Evolutionary conservation across 2,113 vertebrate species (phyloP).

Genomic region (Eidolon helvum): DNA sequence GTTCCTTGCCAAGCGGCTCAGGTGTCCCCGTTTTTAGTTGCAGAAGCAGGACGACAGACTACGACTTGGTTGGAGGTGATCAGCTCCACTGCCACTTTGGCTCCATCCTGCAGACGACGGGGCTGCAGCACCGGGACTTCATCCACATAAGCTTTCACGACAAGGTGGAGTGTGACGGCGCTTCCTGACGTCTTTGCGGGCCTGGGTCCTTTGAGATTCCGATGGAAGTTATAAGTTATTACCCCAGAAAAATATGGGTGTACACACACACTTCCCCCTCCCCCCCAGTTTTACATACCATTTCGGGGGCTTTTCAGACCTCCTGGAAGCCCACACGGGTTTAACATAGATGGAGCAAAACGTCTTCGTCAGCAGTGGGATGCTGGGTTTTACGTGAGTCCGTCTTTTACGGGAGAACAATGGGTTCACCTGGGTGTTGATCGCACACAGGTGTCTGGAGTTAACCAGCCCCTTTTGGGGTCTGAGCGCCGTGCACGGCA

Average conservation of each 20-base stretch:
- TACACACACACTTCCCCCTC: rapidly evolving
- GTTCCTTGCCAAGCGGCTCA: rapidly evolving
- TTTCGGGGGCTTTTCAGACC: background rate
- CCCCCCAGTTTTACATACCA: rapidly evolving
- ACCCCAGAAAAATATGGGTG: background rate
- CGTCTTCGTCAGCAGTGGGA: rapidly evolving
- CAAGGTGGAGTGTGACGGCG: constrained; percentile 83
- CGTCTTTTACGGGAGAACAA: rapidly evolving
- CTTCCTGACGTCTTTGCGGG: background rate
- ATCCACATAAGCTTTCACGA: constrained; percentile 97
- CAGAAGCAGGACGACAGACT: constrained; percentile 81
- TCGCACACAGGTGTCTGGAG: background rate
- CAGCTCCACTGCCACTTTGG: constrained; percentile 91
- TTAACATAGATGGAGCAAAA: background rate
- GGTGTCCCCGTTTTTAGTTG: constrained; percentile 84
- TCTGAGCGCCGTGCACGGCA: background rate
- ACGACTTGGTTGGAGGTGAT: constrained; percentile 90
- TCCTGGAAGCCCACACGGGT: background rate
- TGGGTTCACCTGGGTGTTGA: rapidly evolving
- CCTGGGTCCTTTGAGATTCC: background rate
- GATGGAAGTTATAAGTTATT: too few relatives aligned
- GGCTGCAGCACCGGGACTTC: constrained; percentile 96
- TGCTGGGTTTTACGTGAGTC: rapidly evolving
- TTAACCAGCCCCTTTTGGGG: background rate
- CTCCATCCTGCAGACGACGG: constrained; percentile 92